Evolutionary conservation across 2,888 invertebrate genomes (phyloP).

Genomic region (Heliconius charithonia): DNA sequence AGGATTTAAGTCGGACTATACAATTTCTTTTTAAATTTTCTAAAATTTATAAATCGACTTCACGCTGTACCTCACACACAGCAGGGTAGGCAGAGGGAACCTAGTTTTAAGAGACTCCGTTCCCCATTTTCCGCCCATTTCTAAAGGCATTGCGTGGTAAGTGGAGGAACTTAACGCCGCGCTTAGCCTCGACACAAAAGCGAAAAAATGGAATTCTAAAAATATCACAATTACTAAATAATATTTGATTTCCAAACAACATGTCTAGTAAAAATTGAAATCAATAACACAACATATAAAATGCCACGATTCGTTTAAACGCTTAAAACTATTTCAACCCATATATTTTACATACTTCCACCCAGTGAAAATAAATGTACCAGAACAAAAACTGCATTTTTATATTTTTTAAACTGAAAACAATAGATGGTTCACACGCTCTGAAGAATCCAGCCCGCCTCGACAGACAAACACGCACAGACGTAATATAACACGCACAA

Average conservation of each 20-base stretch:
- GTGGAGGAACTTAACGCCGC: too few relatives aligned
- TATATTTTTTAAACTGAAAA: slow-evolving; percentile 29
- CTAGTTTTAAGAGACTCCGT: too few relatives aligned
- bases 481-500: slow-evolving; percentile 3
- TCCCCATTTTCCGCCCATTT: too few relatives aligned
- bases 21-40: too few relatives aligned
- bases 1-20: too few relatives aligned
- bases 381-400: slow-evolving; percentile 24
- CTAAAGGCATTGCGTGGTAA: too few relatives aligned
- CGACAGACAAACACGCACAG: slow-evolving; percentile 28
- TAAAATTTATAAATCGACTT: too few relatives aligned
- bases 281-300: slow-evolving; percentile 1
- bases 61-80: too few relatives aligned
- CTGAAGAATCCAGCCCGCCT: slow-evolving; percentile 29
- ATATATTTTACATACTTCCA: slow-evolving; percentile 23
- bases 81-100: too few relatives aligned
- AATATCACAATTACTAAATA: too few relatives aligned
- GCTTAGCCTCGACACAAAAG: too few relatives aligned
- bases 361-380: slow-evolving; percentile 18
- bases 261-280: background rate
- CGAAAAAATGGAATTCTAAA: too few relatives aligned
- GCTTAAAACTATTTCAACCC: slow-evolving; percentile 18
- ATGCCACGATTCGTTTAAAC: slow-evolving; percentile 13
- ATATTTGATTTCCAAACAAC: background rate
- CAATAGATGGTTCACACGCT: slow-evolving; percentile 37